phyloP scores from a whole-genome alignment of 1,140 invertebrate species.

The Pemphigus obesinymphae region DNA sequence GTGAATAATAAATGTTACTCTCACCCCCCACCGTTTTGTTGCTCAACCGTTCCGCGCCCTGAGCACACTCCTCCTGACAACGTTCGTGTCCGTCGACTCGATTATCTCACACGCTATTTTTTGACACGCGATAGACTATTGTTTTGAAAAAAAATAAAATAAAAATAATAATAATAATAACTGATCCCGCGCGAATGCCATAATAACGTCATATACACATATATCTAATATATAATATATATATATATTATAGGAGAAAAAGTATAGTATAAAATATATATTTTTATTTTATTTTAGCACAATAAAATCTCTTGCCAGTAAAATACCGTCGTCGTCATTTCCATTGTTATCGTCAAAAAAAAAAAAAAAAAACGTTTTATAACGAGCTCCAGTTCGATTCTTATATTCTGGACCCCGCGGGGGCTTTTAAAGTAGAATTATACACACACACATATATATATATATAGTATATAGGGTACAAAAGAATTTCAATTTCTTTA shows the following conservation, averaged over 20 bases:
- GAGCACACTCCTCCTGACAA: background rate
- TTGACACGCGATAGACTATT: background rate
- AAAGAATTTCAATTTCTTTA: slow-evolving; percentile 37
- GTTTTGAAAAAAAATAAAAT: too few relatives aligned
- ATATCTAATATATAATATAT: background rate
- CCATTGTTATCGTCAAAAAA: slow-evolving; percentile 35
- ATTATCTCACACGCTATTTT: background rate
- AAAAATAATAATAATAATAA: too few relatives aligned
- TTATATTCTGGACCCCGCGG: background rate
- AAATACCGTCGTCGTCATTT: background rate
- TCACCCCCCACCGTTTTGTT: background rate
- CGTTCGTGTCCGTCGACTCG: background rate
- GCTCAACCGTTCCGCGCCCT: background rate
- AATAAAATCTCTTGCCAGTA: slow-evolving; percentile 4
- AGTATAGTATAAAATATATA: background rate
- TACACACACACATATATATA: background rate
- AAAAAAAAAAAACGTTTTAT: slow-evolving; percentile 34
- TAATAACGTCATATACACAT: too few relatives aligned
- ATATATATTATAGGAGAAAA: background rate
- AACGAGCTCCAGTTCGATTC: slow-evolving; percentile 5
- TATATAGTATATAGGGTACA: background rate
- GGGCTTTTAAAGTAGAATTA: slow-evolving; percentile 22
- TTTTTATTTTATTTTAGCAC: slow-evolving; percentile 4
- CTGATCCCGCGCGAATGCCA: too few relatives aligned
- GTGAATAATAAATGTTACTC: slow-evolving; percentile 35